Percentiles rank a stretch among this genome's conserved stretches.
phyloP scores from a whole-genome alignment of 2,797 vertebrate genomes.

The Pangasius larnaudii region DNA sequence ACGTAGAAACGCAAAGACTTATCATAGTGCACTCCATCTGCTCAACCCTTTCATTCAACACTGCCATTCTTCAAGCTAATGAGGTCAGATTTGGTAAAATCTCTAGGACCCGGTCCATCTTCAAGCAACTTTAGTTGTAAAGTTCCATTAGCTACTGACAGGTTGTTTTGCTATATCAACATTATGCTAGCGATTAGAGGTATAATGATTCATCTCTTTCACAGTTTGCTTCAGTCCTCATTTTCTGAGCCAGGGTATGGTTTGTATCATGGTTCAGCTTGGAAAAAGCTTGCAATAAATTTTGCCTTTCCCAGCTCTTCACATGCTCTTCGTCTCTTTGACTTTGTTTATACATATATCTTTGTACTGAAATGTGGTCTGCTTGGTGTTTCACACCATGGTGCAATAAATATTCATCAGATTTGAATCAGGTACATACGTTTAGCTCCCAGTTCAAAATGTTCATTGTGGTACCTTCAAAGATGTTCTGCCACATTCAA shows the following conservation, averaged over 20 bases:
- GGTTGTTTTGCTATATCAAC: neutral
- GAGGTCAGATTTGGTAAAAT: conserved; percentile 1
- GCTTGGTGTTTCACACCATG: neutral
- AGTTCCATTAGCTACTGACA: neutral
- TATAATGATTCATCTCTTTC: neutral
- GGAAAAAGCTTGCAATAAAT: neutral
- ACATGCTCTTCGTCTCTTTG: neutral
- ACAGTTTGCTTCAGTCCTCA: neutral
- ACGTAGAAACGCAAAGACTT: conserved; percentile 20
- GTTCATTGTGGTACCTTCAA: neutral
- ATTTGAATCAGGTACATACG: neutral
- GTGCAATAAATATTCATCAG: neutral
- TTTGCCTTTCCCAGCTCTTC: neutral
- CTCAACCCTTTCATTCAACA: conserved; percentile 38
- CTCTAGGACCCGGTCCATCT: neutral
- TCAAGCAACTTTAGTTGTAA: neutral
- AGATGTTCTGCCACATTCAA: neutral
- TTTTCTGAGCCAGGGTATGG: neutral
- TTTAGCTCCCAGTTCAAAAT: neutral
- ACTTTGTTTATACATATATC: neutral
- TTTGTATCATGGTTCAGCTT: too few species aligned
- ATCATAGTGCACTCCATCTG: conserved; percentile 47
- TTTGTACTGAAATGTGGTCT: neutral
- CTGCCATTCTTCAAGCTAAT: conserved; percentile 13
- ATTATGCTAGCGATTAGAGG: neutral